Evolutionary conservation across 2,888 invertebrate species (phyloP).

Genomic region (Odontothrips loti): DNA sequence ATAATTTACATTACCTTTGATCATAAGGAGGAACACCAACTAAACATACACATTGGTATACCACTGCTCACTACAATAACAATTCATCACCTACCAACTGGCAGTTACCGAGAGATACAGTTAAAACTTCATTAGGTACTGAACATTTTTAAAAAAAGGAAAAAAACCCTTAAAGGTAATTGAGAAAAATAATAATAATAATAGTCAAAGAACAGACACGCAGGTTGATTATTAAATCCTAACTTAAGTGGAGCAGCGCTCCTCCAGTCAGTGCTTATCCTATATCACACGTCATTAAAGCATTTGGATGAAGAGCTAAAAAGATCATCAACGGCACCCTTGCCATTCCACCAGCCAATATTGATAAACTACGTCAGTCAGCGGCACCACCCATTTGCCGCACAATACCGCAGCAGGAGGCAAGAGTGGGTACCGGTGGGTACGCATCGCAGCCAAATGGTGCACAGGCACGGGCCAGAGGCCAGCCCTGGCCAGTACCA

Average conservation of each 20-base stretch:
- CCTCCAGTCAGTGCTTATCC: constrained; percentile 22
- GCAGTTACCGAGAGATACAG: not conserved
- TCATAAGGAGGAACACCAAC: not conserved
- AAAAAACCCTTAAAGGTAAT: not conserved
- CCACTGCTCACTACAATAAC: not conserved
- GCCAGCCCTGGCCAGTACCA: no score
- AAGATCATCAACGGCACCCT: constrained; percentile 13
- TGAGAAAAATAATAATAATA: not conserved
- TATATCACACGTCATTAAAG: constrained; percentile 22
- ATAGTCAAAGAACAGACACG: constrained; percentile 2
- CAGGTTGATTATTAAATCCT: not conserved
- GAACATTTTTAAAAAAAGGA: not conserved
- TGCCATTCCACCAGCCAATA: constrained; percentile 12
- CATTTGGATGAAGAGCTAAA: constrained; percentile 21
- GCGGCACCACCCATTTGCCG: not conserved
- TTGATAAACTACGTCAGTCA: constrained; percentile 15
- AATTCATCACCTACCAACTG: not conserved
- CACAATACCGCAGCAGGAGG: not conserved
- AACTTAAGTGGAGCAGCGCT: constrained; percentile 11
- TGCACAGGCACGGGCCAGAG: not conserved
- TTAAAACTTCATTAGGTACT: not conserved
- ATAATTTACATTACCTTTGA: not conserved
- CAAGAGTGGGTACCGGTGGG: not conserved
- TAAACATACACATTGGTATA: not conserved
- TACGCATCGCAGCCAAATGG: not conserved